phyloP scores from a whole-genome alignment of 2,888 invertebrate genomes.

The Lagria hirta region DNA sequence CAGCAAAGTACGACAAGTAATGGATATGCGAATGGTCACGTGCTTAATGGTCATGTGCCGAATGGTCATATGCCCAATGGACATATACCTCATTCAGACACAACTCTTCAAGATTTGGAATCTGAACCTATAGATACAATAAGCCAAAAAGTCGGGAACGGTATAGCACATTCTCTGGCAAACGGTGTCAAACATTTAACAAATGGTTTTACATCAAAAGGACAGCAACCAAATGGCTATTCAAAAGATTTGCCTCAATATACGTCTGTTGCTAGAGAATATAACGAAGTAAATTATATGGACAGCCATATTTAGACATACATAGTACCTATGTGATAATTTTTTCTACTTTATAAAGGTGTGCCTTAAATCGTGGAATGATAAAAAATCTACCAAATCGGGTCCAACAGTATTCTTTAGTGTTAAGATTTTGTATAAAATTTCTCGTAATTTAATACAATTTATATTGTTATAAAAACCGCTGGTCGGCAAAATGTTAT shows the following conservation, averaged over 20 bases:
- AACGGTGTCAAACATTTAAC: conserved; percentile 36
- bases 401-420: conserved; percentile 41
- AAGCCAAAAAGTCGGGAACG: conserved; percentile 46
- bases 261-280: conserved; percentile 38
- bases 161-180: conserved; percentile 43
- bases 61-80: conserved; percentile 30
- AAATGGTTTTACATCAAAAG: conserved; percentile 34
- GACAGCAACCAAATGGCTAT: conserved; percentile 33
- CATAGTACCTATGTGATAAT: conserved; percentile 32
- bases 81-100: no score
- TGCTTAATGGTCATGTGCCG: conserved; percentile 35
- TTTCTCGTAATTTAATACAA: conserved; percentile 15
- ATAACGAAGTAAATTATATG: conserved; percentile 47
- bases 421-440: conserved; percentile 13
- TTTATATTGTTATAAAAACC: conserved; percentile 18
- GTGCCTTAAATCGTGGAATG: conserved; percentile 32
- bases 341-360: conserved; percentile 13
- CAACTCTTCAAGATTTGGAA: conserved; percentile 45
- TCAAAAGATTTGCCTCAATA: conserved; percentile 32
- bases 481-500: no score
- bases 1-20: conserved; percentile 29
- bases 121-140: conserved; percentile 49
- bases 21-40: conserved; percentile 35
- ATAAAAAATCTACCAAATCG: conserved; percentile 17
- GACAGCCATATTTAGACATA: conserved; percentile 47